Base-by-base conservation (phyloP, 2,797 vertebrate species). In the Crax fasciolata region DNA sequence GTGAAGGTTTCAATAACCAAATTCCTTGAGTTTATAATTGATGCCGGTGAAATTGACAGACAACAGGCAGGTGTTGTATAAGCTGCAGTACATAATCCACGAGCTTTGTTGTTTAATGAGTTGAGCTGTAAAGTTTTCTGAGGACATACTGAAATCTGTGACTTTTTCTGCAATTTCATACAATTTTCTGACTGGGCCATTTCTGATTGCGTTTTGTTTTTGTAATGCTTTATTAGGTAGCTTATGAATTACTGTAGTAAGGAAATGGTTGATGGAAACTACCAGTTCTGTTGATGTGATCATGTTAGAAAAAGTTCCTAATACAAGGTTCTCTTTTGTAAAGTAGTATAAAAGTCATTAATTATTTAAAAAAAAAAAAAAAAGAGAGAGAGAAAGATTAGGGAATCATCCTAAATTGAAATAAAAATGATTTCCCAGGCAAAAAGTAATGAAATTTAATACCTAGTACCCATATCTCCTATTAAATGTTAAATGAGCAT, bases 401-500 rank as follows among this genome's bases (percentile, higher is more conserved):
- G 16, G 10, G 10, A 57, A 94, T 93, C 44, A 63, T 84, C 87
- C 68, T 87, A 85, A 89, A 92, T 91, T 94, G 94, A 83, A 93
- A 95, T 90, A 84, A 49, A 84, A 70, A 90, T 87, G 6, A 79
- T 90, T 93, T 92, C 80, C 17, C 63, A 95, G 83, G 39, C 21
- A 73, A 57, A 35, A 91, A 89, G 59, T 88, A 84, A 71, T 96
- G 77, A 86, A 88, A 70, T 84, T 76, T 86, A 86, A 30, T 91
- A 75, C 90, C 78, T 87, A 93, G 87, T 73, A 85, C 17, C 17
- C 39, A 9, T 79, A 90, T 95, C 55, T 86, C 11, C 41, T 91
- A 79, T 85, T 87, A 94, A 96, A 90, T 93, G 94, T 81, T 94
- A 52, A 90, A 75, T 38, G 28, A 88, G 79, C 55, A 91, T 76